A percentile compares a stretch with the other conserved stretches of the same genome.
Evolutionary conservation across 2,888 invertebrate species (phyloP).

Genomic region (Polyommatus iphigenia): DNA sequence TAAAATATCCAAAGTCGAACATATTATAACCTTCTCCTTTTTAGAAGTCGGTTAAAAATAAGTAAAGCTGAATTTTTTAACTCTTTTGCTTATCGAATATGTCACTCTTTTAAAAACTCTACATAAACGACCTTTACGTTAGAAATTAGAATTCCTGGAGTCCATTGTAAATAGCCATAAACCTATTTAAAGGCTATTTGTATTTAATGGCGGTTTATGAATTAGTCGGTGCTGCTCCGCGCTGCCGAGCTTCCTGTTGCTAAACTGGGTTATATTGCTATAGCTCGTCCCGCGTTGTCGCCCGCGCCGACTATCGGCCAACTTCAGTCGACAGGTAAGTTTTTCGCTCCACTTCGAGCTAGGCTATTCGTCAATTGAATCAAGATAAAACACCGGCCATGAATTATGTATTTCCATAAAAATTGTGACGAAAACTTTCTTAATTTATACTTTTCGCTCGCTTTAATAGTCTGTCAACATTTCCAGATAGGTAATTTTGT

Average conservation of each 20-base stretch:
- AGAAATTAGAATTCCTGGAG: not conserved
- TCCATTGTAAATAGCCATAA: not conserved
- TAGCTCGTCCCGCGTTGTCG: slow-evolving; percentile 59
- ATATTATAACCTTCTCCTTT: too few species aligned
- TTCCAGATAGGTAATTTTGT: slow-evolving; percentile 22
- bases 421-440: slow-evolving; percentile 11
- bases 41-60: too few species aligned
- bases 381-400: slow-evolving; percentile 29
- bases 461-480: slow-evolving; percentile 24
- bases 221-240: slow-evolving; percentile 53
- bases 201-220: slow-evolving; percentile 47
- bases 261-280: slow-evolving; percentile 65
- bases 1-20: too few species aligned
- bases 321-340: slow-evolving; percentile 49
- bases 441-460: slow-evolving; percentile 17
- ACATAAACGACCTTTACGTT: not conserved
- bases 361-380: slow-evolving; percentile 35
- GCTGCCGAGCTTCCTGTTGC: slow-evolving; percentile 53
- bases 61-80: not conserved
- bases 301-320: slow-evolving; percentile 56
- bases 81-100: not conserved
- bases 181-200: slow-evolving; percentile 11
- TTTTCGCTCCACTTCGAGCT: slow-evolving; percentile 41
- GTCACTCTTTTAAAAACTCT: not conserved
- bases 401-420: slow-evolving; percentile 17